phyloP scores from a whole-genome alignment of 2,113 vertebrate genomes.

The Halichoeres trimaculatus region DNA sequence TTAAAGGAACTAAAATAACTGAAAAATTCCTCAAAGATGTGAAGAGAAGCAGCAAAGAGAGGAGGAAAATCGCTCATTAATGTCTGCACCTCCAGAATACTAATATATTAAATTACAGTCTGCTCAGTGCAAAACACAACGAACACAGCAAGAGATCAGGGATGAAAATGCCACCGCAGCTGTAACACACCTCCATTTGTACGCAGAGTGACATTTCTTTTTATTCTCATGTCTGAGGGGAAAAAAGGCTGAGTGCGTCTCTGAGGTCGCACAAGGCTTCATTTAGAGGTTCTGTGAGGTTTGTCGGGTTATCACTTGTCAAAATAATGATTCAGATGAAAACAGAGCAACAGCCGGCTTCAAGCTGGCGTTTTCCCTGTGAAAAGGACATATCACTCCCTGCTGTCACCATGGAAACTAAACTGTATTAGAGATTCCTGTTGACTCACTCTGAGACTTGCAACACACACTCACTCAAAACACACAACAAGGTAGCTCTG shows the following conservation, averaged over 20 bases:
- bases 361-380: conserved; percentile 56
- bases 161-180: conserved; percentile 34
- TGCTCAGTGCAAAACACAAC: conserved; percentile 11
- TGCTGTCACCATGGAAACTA: conserved; percentile 83
- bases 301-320: conserved; percentile 50
- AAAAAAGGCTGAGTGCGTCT: conserved; percentile 9
- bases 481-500: conserved; percentile 6
- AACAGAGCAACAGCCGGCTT: conserved; percentile 54
- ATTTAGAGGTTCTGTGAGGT: conserved; percentile 37
- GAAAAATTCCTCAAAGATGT: conserved; percentile 19
- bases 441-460: conserved; percentile 70
- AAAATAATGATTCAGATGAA: conserved; percentile 68
- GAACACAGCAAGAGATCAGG: conserved; percentile 17
- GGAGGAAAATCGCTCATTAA: conserved; percentile 44
- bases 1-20: conserved; percentile 49
- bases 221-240: neutral
- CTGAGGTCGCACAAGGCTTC: conserved; percentile 5
- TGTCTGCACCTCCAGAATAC: conserved; percentile 39
- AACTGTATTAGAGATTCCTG: conserved; percentile 80
- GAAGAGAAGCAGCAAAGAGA: conserved; percentile 39
- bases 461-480: conserved; percentile 40
- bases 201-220: neutral
- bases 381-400: conserved; percentile 73
- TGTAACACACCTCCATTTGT: conserved; percentile 2
- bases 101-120: conserved; percentile 40